Base-by-base conservation (phyloP, 2,113 vertebrate species). In the Rhea pennata region DNA sequence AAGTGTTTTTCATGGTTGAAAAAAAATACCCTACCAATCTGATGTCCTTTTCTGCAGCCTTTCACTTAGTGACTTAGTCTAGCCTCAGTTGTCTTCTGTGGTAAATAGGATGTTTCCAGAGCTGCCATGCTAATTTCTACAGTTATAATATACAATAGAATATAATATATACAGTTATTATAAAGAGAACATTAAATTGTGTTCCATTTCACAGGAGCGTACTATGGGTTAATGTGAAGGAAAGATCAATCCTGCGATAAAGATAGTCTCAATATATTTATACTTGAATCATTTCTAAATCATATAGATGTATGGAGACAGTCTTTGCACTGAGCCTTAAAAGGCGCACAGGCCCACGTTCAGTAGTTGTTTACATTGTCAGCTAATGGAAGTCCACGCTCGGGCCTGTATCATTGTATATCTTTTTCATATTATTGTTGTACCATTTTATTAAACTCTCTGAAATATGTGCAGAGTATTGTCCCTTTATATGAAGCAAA, bases 371-470 rank as follows among this genome's bases (percentile, higher is more conserved):
- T 16, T 33, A 10, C 81, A 0, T 78, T 84, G 20, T 33, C 48
- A 31, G 4, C n/a, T 53, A 17, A 40, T 6, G 19, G 61, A 56
- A 54, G n/a, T 40, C 12, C 4, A 11, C 0, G 0, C 40, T 29
- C 61, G 76, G 31, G 29, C 56, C 56, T 59, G 29, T 59, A 19
- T 59, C 56, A 59, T 19, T 59, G 56, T 33, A 33, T 59, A 59
- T 16, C 27, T 31, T 31, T 58, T 29, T 58, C 9, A 31, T 58
- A 58, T 58, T 29, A 31, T 58, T 58, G 27, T 31, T 58, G 29
- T 58, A 31, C 29, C 56, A n/a, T 83, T 33, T 81, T 56, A 24
- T 79, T 54, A 39, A 26, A 23, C 40, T 74, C 16, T 72, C 36
- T 81, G 51, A 75, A 26, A 48, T 80, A 1, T 33, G 4, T 79